phyloP scores from a whole-genome alignment of 1,140 invertebrate genomes.

The Drosophila setifemur region DNA sequence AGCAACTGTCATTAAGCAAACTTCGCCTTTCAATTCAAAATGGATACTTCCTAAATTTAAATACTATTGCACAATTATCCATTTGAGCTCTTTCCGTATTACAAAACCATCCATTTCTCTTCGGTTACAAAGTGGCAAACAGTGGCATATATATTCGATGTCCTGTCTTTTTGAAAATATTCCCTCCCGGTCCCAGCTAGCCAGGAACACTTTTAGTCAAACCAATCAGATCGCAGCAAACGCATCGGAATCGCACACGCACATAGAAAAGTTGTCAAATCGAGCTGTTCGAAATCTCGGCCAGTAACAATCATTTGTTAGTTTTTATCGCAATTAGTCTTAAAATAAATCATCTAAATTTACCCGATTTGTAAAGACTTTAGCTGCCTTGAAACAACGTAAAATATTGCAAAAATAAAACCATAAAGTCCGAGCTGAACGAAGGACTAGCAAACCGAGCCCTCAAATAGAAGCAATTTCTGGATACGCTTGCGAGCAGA shows the following conservation, averaged over 20 bases:
- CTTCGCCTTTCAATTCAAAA: neutral
- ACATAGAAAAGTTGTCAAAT: neutral
- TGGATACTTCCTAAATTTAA: neutral
- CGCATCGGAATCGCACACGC: neutral
- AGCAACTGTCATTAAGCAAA: neutral
- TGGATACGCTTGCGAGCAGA: too few relatives aligned
- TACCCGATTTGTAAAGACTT: neutral
- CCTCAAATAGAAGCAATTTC: too few relatives aligned
- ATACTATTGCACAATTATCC: neutral
- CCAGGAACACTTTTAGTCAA: neutral
- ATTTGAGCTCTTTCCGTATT: neutral
- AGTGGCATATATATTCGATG: neutral
- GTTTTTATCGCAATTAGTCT: neutral
- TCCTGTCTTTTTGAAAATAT: too few relatives aligned
- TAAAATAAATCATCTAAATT: constrained; percentile 9
- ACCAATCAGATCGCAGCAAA: neutral
- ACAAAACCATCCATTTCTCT: neutral
- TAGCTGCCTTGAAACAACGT: too few relatives aligned
- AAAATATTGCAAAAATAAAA: neutral
- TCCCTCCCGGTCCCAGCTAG: too few relatives aligned
- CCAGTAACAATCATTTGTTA: neutral
- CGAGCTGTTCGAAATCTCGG: neutral
- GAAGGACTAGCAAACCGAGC: too few relatives aligned
- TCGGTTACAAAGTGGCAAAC: neutral
- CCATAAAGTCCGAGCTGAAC: neutral